A percentile compares a stretch with the other conserved stretches of the same genome.
Conservation (phyloP, 2,113 vertebrate genomes). For the Sitta europaea region DNA sequence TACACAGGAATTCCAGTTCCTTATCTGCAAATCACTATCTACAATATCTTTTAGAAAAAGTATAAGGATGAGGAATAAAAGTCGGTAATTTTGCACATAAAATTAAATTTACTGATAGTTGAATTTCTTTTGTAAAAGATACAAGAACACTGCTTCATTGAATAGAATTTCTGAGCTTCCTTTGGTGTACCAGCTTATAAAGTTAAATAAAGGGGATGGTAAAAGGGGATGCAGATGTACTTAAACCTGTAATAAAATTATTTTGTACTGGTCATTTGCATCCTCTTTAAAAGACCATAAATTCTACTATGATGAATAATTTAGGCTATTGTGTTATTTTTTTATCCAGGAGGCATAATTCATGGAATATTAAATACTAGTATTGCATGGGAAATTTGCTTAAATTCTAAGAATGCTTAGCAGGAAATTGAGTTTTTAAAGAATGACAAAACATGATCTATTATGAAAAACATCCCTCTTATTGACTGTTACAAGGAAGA, state of each 20-base stretch:
- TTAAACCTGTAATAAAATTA: not conserved
- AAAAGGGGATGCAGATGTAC: not conserved
- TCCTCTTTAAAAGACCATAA: not conserved
- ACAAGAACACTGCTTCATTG: not conserved
- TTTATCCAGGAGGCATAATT: not conserved
- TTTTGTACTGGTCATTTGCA: not conserved
- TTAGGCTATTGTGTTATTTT: not conserved
- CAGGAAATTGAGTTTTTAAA: not conserved
- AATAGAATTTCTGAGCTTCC: not conserved
- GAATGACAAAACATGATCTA: not conserved
- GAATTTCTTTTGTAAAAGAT: not conserved
- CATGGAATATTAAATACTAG: not conserved
- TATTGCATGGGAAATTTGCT: not conserved
- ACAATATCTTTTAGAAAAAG: not conserved
- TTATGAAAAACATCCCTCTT: not conserved
- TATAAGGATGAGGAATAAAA: not conserved
- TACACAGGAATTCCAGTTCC: not conserved
- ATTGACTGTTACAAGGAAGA: not conserved
- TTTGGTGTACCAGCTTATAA: not conserved
- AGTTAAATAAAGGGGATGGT: not conserved
- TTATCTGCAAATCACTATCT: not conserved
- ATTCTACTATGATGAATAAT: not conserved
- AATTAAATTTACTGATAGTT: not conserved
- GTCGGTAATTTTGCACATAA: not conserved
- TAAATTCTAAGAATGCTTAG: not conserved